A percentile compares a stretch with the other conserved stretches of the same genome.
phyloP scores from a whole-genome alignment of 2,113 vertebrate genomes.

The Pomatorhinus ruficollis region DNA sequence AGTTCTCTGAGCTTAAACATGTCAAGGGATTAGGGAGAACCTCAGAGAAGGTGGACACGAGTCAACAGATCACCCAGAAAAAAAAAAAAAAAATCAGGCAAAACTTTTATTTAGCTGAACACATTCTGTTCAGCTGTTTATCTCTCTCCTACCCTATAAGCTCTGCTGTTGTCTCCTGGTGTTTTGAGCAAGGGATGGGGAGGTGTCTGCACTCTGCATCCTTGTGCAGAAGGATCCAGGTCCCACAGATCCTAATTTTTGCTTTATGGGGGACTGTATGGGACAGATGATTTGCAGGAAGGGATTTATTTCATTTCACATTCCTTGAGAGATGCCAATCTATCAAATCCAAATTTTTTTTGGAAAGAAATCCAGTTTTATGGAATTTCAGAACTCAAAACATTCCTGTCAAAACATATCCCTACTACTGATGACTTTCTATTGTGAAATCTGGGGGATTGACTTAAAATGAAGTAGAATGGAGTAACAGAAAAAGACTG shows the following conservation, averaged over 20 bases:
- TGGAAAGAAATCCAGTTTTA: neutral
- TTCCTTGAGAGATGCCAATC: neutral
- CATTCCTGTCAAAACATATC: neutral
- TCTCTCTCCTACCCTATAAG: neutral
- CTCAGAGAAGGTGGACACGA: neutral
- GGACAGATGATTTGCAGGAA: neutral
- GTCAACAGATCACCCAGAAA: neutral
- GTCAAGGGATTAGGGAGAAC: neutral
- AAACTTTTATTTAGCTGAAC: neutral
- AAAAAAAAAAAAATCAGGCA: neutral
- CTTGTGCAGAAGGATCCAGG: accelerated
- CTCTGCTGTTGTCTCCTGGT: neutral
- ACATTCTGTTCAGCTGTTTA: neutral
- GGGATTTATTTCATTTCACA: neutral
- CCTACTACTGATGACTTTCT: neutral
- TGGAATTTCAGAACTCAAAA: neutral
- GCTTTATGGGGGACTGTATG: neutral
- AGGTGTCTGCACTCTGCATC: neutral
- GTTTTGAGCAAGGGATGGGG: no score
- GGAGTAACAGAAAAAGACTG: neutral
- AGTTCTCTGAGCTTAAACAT: neutral
- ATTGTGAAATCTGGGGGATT: neutral
- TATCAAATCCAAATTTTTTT: neutral
- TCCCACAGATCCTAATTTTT: neutral
- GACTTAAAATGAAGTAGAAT: neutral